These are phyloP conservation scores for Epirrhoe alternata DNA, from an alignment of 2,888 invertebrate genomes.

Conservation along the genomic window DNA sequence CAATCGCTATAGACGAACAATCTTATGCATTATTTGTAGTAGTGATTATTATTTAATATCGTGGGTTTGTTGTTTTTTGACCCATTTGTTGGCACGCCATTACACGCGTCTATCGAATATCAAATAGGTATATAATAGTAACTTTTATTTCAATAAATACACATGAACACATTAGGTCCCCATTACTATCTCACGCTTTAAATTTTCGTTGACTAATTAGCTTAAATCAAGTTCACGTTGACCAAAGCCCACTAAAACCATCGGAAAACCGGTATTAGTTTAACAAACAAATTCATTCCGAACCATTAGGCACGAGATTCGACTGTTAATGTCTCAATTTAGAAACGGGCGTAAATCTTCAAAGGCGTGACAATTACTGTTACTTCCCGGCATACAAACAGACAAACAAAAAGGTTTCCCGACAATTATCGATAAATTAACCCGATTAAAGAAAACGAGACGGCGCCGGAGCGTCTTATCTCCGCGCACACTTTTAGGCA, in stretches of 20 bases:
- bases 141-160: constrained; percentile 3
- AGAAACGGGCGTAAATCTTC: constrained; percentile 85
- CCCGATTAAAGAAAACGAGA: constrained; percentile 83
- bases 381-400: constrained; percentile 76
- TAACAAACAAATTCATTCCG: constrained; percentile 84
- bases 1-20: too few relatives aligned
- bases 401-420: constrained; percentile 85
- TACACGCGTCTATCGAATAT: too few relatives aligned
- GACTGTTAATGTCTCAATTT: constrained; percentile 85
- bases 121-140: background rate
- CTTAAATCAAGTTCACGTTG: constrained; percentile 59
- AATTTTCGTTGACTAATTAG: constrained; percentile 53
- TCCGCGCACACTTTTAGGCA: constrained; percentile 82
- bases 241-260: constrained; percentile 64
- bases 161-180: constrained; percentile 5
- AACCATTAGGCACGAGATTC: constrained; percentile 84
- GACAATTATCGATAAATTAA: constrained; percentile 86
- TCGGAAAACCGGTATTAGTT: constrained; percentile 75
- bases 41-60: too few relatives aligned
- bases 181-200: constrained; percentile 3
- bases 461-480: constrained; percentile 82
- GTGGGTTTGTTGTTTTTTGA: too few relatives aligned
- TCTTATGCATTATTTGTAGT: too few relatives aligned
- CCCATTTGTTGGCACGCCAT: too few relatives aligned
- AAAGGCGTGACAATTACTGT: constrained; percentile 86